Percentiles rank a stretch among this genome's conserved stretches.
These are phyloP conservation scores for Xyrauchen texanus DNA, from an alignment of 2,113 vertebrate species.

Conservation along the genomic window DNA sequence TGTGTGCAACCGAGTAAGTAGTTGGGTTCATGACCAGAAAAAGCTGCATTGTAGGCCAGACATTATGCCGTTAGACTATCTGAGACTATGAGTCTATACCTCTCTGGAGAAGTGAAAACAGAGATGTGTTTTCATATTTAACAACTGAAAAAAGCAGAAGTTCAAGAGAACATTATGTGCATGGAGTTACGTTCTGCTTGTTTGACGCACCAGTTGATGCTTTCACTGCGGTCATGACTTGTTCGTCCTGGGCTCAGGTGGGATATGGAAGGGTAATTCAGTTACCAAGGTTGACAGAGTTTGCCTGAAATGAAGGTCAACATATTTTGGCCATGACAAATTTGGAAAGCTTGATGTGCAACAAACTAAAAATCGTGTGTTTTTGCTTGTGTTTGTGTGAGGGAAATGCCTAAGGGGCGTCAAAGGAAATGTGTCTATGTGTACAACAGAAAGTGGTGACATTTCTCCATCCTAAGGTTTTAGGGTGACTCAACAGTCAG, in stretches of 20 bases:
- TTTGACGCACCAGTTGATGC: not conserved
- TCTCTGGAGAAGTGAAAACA: constrained; percentile 1
- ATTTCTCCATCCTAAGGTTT: constrained; percentile 12
- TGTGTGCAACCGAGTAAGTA: too few species aligned
- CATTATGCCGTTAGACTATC: too few species aligned
- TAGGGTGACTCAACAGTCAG: constrained; percentile 26
- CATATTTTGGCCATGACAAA: not conserved
- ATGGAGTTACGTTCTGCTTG: not conserved
- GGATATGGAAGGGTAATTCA: not conserved
- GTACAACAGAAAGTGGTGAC: not conserved
- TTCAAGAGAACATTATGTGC: constrained; percentile 4
- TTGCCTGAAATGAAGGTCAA: not conserved
- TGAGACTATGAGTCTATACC: too few species aligned
- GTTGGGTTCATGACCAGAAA: too few species aligned
- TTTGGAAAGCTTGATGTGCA: too few species aligned
- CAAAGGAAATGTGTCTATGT: constrained; percentile 1
- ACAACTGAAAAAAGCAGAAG: constrained; percentile 13
- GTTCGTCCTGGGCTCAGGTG: constrained; percentile 10
- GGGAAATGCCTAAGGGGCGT: not conserved
- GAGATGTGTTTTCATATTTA: not conserved
- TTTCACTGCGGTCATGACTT: not conserved
- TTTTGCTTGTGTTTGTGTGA: not conserved
- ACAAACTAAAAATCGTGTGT: not conserved
- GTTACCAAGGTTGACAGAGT: not conserved
- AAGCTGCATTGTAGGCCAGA: too few species aligned